Percentiles rank a stretch among this genome's conserved stretches.
These are phyloP conservation scores for Sebastes itinus DNA, from an alignment of 2,797 vertebrate species.

Conservation along the genomic window DNA sequence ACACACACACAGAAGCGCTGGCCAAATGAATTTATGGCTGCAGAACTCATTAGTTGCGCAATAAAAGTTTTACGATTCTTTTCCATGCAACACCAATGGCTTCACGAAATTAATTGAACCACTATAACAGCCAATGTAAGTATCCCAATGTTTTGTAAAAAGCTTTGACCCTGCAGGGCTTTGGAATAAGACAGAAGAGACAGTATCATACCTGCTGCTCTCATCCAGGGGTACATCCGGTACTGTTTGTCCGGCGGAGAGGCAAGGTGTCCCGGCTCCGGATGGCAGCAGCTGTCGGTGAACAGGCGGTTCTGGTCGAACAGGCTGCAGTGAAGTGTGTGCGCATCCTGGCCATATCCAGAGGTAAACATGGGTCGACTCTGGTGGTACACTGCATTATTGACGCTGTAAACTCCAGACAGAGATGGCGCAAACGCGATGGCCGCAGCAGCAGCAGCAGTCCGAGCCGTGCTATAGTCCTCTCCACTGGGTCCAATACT, in stretches of 20 bases:
- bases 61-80: constrained; percentile 97
- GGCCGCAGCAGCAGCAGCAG: constrained; percentile 72
- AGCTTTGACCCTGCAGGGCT: constrained; percentile 33
- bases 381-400: constrained; percentile 86
- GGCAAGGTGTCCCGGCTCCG: constrained; percentile 85
- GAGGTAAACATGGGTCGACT: constrained; percentile 80
- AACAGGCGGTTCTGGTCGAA: constrained; percentile 91
- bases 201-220: constrained; percentile 85
- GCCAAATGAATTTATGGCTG: constrained; percentile 84
- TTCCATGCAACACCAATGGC: constrained; percentile 91
- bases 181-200: background rate
- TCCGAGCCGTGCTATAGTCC: constrained; percentile 85
- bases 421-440: constrained; percentile 81
- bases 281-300: constrained; percentile 89
- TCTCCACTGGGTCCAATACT: constrained; percentile 87
- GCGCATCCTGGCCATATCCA: constrained; percentile 85
- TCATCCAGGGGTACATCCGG: constrained; percentile 94
- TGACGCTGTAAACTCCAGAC: constrained; percentile 90
- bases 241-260: constrained; percentile 86
- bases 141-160: constrained; percentile 58
- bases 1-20: constrained; percentile 72
- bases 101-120: constrained; percentile 90
- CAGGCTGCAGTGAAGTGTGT: constrained; percentile 86
- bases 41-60: constrained; percentile 84
- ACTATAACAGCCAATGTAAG: constrained; percentile 77